Percentiles rank a stretch among this genome's conserved stretches.
These are phyloP conservation scores for Pocillopora grandis DNA, from an alignment of 92 coral and sea anemone genomes.

Conservation along the genomic window DNA sequence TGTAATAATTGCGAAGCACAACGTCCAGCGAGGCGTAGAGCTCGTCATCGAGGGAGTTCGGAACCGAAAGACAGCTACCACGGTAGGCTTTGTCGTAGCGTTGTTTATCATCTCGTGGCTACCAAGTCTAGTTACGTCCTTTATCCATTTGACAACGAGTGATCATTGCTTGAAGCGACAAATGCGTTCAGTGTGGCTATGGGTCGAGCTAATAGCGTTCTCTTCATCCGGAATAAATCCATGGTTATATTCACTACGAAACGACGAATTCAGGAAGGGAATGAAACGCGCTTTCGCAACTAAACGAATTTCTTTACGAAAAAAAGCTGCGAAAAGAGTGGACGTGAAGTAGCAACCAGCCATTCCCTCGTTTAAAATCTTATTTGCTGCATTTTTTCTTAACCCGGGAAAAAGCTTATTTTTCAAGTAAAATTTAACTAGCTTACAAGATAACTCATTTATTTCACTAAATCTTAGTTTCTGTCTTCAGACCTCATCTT, in stretches of 20 bases:
- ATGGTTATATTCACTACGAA: conserved; percentile 44
- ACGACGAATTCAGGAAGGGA: conserved; percentile 9
- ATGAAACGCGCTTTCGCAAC: conserved; percentile 4
- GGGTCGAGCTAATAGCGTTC: conserved; percentile 48
- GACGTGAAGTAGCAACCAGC: neutral
- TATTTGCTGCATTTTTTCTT: too few relatives aligned
- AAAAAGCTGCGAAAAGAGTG: neutral
- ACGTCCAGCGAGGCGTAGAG: neutral
- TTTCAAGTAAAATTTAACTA: too few relatives aligned
- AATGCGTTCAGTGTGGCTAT: conserved; percentile 38
- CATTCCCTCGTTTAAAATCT: neutral
- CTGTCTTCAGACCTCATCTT: too few relatives aligned
- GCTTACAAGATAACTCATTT: too few relatives aligned
- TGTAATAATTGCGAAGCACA: conserved; percentile 9
- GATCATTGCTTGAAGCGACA: conserved; percentile 12
- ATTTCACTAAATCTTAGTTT: too few relatives aligned
- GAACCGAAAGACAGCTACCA: conserved; percentile 28
- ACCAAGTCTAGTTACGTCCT: conserved; percentile 30
- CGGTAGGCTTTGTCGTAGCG: conserved; percentile 26
- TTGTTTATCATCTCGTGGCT: conserved; percentile 40
- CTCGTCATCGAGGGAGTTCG: neutral
- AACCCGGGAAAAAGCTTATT: too few relatives aligned
- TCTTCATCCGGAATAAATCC: conserved; percentile 39
- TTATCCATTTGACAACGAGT: conserved; percentile 10
- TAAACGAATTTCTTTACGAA: neutral